Base-by-base conservation (phyloP, 2,797 vertebrate genomes). In the Onychomys torridus region DNA sequence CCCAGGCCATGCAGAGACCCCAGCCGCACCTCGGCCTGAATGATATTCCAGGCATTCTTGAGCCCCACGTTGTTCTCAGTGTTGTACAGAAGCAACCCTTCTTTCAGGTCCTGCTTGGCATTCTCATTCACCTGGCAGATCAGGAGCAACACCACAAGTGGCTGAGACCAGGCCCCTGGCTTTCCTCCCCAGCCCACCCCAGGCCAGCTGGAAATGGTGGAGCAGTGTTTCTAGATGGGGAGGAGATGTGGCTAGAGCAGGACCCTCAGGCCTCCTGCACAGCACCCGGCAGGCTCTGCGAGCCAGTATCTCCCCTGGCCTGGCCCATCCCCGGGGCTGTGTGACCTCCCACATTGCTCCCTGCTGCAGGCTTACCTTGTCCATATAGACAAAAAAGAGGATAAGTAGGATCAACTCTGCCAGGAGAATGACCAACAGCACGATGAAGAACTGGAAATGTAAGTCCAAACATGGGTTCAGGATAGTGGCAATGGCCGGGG, bases 41-140 rank as follows among this genome's bases (percentile, higher is more conserved):
- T 99, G 98, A 99, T 99, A 98, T 99, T 99, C 99, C 99, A 99
- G 75, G 99, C 99, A 0, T 99, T 99, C 98, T 99, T 99, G 97
- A 99, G 98, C 83, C 99, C 99, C 95, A 99, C 98, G 71, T 99
- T 99, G 98, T 99, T 99, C 91, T 99, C 99, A 0, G 99, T 99
- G 98, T 99, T 99, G 98, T 99, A 99, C 5, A 99, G 99, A 96
- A 99, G 98, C 96, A 99, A 99, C 8, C 99, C 99, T 11, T 99
- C 99, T 97, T 99, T 99, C 98, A 99, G 97, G 97, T 99, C 99
- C 98, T 99, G 98, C 98, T 99, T 99, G 81, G 99, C 99, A 0
- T 99, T 99, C 97, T 99, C 99, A 46, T 99, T 99, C 97, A 99
- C 99, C 99, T 99, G 98, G 86, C 86, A 9, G 46, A 89, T 0